Evolutionary conservation across 1,140 invertebrate genomes (phyloP), one percentile per base, ranked within the genome.

Genomic region (Hycleus cichorii): DNA sequence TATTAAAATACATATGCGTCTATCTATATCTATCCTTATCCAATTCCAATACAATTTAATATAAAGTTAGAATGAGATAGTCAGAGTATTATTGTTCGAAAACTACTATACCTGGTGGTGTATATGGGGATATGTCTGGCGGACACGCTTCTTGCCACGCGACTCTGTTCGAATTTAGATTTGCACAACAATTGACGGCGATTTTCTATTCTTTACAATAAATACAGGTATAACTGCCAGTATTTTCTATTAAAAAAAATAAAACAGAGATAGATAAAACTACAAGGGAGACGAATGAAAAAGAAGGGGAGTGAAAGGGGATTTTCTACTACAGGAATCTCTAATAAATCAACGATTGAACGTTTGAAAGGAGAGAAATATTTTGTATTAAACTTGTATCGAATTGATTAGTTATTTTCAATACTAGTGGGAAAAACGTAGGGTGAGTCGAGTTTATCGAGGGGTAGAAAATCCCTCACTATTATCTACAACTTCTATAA

Each of bases 111-210:
- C 32, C 32, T 32, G 32, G 32, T 32, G 32, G 27, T 11, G 48
- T 18, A 6, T 42, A 25, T 27, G 51, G 51, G 51, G 42, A 7
- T 32, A 45, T 38, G 42, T 45, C 32, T 32, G 32, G 51, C 54
- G 43, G 59, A 62, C 59, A 62, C 59, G 59, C 57, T 62, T 56
- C 59, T 26, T 62, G 59, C 59, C 59, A 62, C 59, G 59, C 55
- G 59, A 51, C 59, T 49, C 32, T 32, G 40, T 58, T 32, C 47
- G 55, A 56, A 56, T 57, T 62, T 45, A 52, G 56, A 62, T 62
- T 62, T 62, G 59, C 59, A 62, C 59, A 62, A 62, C 59, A 62
- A 62, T 62, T 55, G 59, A 32, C 51, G 27, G 59, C 18, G 59
- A 56, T 57, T 49, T 57, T 57, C 59, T 62, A 57, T 62, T 62